Base-by-base conservation (phyloP, 2,888 invertebrate genomes). In the Noctua pronuba region DNA sequence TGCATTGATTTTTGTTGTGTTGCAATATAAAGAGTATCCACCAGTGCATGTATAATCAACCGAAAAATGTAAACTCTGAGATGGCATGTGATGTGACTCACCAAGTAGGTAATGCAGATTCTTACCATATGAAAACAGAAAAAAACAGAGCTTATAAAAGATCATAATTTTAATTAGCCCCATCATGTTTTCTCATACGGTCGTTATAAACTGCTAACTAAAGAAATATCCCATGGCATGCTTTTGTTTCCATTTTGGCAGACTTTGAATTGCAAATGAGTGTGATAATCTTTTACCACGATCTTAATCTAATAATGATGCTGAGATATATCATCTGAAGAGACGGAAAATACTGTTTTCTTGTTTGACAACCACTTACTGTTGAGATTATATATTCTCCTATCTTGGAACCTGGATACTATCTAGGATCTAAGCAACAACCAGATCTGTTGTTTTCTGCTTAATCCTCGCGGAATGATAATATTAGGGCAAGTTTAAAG, bases 261-360 rank as follows among this genome's bases (percentile, higher is more conserved):
- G 41, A 78, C 67, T 76, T 73, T 81, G n/a, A 86, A 83, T 82
- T 81, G 75, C 73, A 73, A 87, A 88, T 83, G 49, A 71, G 60
- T 52, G 8, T 74, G 28, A 44, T 71, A 80, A 77, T 71, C 24
- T 79, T 78, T 46, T 58, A 41, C 41, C 44, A 72, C 58, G 35
- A 49, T 70, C 28, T 41, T 60, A 18, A 67, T 44, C n/a, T 80
- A 41, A 65, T n/a, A 55, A 77, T 41, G 24, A 13, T 13, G 11
- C 21, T 35, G 28, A 64, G 8, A 41, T 41, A 38, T 46, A n/a
- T 41, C 16, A 35, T 41, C 2, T 41, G 10, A 66, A 28, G 24
- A 28, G 5, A 44, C 35, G 18, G 49, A 41, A 35, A 68, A 64
- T n/a, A n/a, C 4, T 41, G 16, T 65, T 35, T 35, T 35, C n/a